Conservation (phyloP, 2,888 invertebrate genomes). For the Tetropium fuscum region DNA sequence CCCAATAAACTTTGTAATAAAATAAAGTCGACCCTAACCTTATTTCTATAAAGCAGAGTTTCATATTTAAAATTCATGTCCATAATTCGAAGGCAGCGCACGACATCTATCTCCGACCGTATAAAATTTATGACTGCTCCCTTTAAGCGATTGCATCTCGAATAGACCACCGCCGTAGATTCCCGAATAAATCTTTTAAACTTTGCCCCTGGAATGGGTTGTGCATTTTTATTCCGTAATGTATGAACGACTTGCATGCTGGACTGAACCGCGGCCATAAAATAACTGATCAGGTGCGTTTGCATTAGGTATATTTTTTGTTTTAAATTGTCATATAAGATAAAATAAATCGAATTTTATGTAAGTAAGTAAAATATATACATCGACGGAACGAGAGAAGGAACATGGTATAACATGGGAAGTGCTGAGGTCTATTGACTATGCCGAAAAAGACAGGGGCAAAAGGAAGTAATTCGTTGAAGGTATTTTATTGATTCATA, state of each 20-base stretch:
- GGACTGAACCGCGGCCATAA: constrained; percentile 40
- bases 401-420: too few relatives aligned
- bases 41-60: constrained; percentile 19
- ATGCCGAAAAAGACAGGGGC: too few relatives aligned
- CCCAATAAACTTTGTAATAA: constrained; percentile 1
- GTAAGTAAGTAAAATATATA: too few relatives aligned
- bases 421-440: too few relatives aligned
- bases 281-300: constrained; percentile 19
- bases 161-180: constrained; percentile 36
- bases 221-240: constrained; percentile 37
- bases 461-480: too few relatives aligned
- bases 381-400: too few relatives aligned
- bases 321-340: neutral
- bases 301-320: neutral
- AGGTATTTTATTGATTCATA: too few relatives aligned
- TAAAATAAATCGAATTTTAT: too few relatives aligned
- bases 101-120: constrained; percentile 50
- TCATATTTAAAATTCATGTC: constrained; percentile 34
- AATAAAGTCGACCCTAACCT: constrained; percentile 22
- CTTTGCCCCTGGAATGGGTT: constrained; percentile 44
- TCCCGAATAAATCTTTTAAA: constrained; percentile 47
- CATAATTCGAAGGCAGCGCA: constrained; percentile 37
- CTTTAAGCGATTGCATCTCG: constrained; percentile 46
- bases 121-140: constrained; percentile 56
- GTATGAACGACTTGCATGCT: constrained; percentile 34